Base-by-base conservation (phyloP, 2,888 invertebrate genomes). In the Pachliopta kotzebuea region DNA sequence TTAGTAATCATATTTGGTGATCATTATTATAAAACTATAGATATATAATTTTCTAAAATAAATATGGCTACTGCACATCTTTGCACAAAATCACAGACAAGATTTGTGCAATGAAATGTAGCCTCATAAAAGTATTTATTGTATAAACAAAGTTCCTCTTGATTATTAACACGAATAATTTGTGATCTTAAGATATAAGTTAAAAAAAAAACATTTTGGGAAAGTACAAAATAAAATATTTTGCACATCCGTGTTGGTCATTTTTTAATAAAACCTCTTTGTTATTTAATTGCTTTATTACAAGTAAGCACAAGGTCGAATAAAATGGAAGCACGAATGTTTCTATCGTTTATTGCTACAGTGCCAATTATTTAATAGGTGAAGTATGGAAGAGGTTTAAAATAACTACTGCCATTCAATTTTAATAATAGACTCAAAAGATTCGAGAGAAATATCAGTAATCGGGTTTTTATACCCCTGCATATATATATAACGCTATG, bases 211-310 rank as follows among this genome's bases (percentile, higher is more conserved):
- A 71, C 72, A 53, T 73, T 78, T 76, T 79, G 77, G 79, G 74
- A 73, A 76, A 84, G 83, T 85, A 86, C 80, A 61, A 83, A 75
- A 75, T 76, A 81, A 83, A 83, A 76, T 84, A 82, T 85, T 87
- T 86, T 87, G 81, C 82, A 85, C 80, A 60, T 53, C 54, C 21
- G 60, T 55, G 60, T 65, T 60, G 64, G 17, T 37, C 14, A 14
- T 72, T 71, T 67, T 60, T 14, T 53, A 65, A 65, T 62, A 55
- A 65, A 62, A 62, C 54, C 31, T 21, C 45, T n/a, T 53, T 26
- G 17, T 45, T 18, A 45, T 65, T 54, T 37, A 58, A 62, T 61
- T 8, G 20, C 21, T 62, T 65, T 62, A 58, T 65, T 65, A 20
- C n/a, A 65, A 18, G 60, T 62, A 65, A 65, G 65, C 65, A 58